Conservation (phyloP, 2,797 vertebrate species). For the Mormyrops boulengeri region DNA sequence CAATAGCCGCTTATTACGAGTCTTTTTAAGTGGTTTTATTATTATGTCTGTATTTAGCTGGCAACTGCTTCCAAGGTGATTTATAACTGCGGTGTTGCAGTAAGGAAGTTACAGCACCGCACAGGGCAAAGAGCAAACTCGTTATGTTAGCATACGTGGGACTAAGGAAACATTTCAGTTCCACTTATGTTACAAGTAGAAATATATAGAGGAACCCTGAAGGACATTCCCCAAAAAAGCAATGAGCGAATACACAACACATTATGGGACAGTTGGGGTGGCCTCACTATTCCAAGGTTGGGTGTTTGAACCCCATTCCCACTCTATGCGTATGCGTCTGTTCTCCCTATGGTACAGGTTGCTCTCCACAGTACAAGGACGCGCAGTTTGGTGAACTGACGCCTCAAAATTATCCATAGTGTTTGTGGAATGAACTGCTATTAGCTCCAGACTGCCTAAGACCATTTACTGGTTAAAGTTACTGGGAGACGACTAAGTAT, state of each 20-base stretch:
- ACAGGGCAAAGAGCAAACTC: constrained; percentile 10
- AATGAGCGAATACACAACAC: not conserved
- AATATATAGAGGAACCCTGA: not conserved
- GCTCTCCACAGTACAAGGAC: not conserved
- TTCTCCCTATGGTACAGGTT: not conserved
- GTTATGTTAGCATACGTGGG: not conserved
- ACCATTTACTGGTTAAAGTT: not conserved
- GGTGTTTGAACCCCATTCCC: not conserved
- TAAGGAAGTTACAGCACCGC: constrained; percentile 3
- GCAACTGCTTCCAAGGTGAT: not conserved
- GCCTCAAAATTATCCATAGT: not conserved
- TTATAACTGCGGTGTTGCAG: constrained; percentile 1
- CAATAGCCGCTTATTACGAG: not conserved
- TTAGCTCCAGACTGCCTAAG: not conserved
- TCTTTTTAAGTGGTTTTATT: not conserved
- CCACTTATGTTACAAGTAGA: not conserved
- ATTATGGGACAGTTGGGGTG: not conserved
- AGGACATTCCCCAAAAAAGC: not conserved
- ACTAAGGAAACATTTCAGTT: constrained; percentile 3
- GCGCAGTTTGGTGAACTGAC: not conserved
- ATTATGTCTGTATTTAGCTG: not conserved
- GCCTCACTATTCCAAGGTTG: not conserved
- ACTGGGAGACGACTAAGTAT: not conserved
- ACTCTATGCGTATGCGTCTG: not conserved
- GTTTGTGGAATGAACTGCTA: not conserved